Conservation (phyloP, 2,797 vertebrate species). For the Fratercula arctica region DNA sequence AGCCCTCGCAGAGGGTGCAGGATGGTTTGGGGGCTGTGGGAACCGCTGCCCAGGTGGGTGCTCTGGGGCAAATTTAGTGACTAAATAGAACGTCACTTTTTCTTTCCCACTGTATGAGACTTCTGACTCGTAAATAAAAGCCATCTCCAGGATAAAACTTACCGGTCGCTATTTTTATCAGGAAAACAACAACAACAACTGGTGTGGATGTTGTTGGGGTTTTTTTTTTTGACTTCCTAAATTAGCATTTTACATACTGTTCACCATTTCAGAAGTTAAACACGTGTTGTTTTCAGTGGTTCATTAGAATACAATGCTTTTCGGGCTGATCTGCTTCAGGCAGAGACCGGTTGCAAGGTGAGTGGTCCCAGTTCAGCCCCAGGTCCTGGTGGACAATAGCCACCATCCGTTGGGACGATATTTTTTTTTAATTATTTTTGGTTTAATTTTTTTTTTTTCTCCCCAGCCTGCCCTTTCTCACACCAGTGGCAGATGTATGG, state of each 20-base stretch:
- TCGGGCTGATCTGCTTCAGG: not conserved
- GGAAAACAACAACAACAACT: not conserved
- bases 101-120: not conserved
- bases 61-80: not conserved
- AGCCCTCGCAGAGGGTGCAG: not conserved
- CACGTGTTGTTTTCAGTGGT: not conserved
- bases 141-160: not conserved
- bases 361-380: not conserved
- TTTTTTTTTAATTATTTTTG: too few relatives aligned
- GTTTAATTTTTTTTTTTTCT: not conserved
- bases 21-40: not conserved
- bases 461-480: not conserved
- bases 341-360: not conserved
- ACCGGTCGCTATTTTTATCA: not conserved
- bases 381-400: not conserved
- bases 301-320: not conserved
- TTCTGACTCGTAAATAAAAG: not conserved
- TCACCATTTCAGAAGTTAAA: not conserved
- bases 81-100: rapidly evolving
- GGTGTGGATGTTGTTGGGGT: not conserved
- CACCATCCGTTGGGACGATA: not conserved
- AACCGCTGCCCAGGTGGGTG: not conserved
- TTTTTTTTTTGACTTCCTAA: not conserved
- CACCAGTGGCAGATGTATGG: rapidly evolving
- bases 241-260: not conserved